These are phyloP conservation scores for Arnoldichthys spilopterus DNA, from an alignment of 2,797 vertebrate species.

Conservation along the genomic window DNA sequence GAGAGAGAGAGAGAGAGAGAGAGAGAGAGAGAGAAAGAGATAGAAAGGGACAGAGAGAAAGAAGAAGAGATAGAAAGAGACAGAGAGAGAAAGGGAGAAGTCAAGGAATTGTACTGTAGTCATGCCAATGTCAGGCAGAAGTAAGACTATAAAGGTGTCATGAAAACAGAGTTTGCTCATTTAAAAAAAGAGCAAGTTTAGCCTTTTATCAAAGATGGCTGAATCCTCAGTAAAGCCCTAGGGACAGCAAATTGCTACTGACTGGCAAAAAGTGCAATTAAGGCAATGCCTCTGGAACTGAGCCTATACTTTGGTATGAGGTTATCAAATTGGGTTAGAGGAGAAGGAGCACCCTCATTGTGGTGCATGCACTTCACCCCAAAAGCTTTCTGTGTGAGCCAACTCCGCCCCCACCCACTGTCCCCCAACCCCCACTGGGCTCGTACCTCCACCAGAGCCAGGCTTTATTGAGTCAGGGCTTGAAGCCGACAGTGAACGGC, in stretches of 20 bases:
- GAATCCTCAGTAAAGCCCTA: slow-evolving; percentile 74
- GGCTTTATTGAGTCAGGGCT: slow-evolving; percentile 63
- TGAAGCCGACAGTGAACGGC: slow-evolving; percentile 65
- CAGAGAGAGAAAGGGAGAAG: slow-evolving; percentile 53
- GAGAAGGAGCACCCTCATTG: neutral
- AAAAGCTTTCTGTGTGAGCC: slow-evolving; percentile 60
- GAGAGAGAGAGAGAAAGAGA: too few relatives aligned
- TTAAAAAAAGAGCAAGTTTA: slow-evolving; percentile 54
- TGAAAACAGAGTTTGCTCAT: slow-evolving; percentile 64
- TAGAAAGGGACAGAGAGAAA: slow-evolving; percentile 61
- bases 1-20: too few relatives aligned
- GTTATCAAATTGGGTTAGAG: neutral
- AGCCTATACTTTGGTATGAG: neutral
- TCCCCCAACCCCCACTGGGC: slow-evolving; percentile 16
- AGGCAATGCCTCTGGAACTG: neutral
- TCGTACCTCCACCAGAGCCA: slow-evolving; percentile 36
- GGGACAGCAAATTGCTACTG: slow-evolving; percentile 68
- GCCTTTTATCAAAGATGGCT: slow-evolving; percentile 36
- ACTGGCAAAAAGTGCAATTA: slow-evolving; percentile 58
- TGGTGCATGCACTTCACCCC: slow-evolving; percentile 13
- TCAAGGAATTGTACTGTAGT: slow-evolving; percentile 74
- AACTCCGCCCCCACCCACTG: neutral
- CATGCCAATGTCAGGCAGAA: slow-evolving; percentile 82
- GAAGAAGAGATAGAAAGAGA: slow-evolving; percentile 50
- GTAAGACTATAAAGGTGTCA: slow-evolving; percentile 87